Base-by-base conservation (phyloP, 2,797 vertebrate genomes). In the Pogoniulus pusillus region DNA sequence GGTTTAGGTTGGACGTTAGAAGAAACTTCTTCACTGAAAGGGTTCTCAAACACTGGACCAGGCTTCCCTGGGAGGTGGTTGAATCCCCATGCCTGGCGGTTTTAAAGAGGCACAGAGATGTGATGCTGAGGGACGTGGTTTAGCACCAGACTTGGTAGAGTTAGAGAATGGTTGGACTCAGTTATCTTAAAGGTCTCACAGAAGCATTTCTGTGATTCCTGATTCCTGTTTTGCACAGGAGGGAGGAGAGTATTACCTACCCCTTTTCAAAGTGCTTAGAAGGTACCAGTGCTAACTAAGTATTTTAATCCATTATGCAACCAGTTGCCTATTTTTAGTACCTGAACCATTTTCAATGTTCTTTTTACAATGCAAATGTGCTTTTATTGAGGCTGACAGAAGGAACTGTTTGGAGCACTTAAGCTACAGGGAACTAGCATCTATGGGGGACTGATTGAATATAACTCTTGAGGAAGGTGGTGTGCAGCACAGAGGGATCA, bases 291-390 rank as follows among this genome's bases (percentile, higher is more conserved):
- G 59, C 72, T 65, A 79, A 85, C 72, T 65, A 79, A 85, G 77
- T 91, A 68, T 91, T 95, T 95, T 81, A 75, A 90, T 91, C 79
- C 62, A 22, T 92, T 94, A 86, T 73, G 90, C 85, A 93, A 93
- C 89, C 66, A 54, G 34, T 64, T 89, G 65, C 20, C 86, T 95
- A 92, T 96, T 87, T 95, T 95, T 94, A 94, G 89, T 34, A 66
- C 62, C 35, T 84, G 75, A 92, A 73, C 81, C 72, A 63, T 90
- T 96, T 96, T 88, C 82, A 37, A 60, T 90, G 69, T 72, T 91
- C 72, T 72, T 90, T 91, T 88, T 80, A 57, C 62, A 63, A 60
- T 86, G 81, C 66, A 93, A 72, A 90, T 80, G 63, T 62, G 55
- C 58, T 91, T 86, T 84, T 85, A 77, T 76, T 85, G 81, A 75